Conservation (phyloP, 2,888 invertebrate genomes). For the Aphrophora alni region DNA sequence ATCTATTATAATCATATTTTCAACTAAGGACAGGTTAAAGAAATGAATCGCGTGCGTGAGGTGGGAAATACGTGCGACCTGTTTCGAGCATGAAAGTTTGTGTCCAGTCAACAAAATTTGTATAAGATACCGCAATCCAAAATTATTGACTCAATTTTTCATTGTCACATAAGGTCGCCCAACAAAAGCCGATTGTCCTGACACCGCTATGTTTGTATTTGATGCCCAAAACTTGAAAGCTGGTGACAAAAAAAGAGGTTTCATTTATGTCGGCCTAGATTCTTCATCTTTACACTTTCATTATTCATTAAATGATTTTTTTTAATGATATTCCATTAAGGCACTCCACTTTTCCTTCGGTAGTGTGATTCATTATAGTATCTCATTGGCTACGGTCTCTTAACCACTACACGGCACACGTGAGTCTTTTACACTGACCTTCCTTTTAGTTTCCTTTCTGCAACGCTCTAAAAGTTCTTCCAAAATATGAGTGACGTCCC, state of each 20-base stretch:
- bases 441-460: slow-evolving; percentile 37
- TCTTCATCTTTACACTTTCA: slow-evolving; percentile 25
- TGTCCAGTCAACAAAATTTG: background rate
- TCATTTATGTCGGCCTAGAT: background rate
- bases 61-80: background rate
- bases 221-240: background rate
- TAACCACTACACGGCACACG: slow-evolving; percentile 34
- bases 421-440: slow-evolving; percentile 23
- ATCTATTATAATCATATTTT: too few relatives aligned
- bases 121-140: background rate
- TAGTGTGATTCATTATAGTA: slow-evolving; percentile 15
- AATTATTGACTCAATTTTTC: background rate
- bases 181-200: background rate
- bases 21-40: too few relatives aligned
- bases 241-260: background rate
- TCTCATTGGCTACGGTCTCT: slow-evolving; percentile 35
- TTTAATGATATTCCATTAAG: slow-evolving; percentile 12
- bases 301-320: slow-evolving; percentile 33
- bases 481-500: background rate
- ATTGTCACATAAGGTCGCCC: background rate
- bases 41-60: background rate
- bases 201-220: background rate
- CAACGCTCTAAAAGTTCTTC: slow-evolving; percentile 20
- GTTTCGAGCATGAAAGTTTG: background rate
- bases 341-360: slow-evolving; percentile 23